Evolutionary conservation across 2,888 invertebrate species (phyloP), one percentile per base, ranked within the genome.

Genomic region (Ptilodon capucinus): DNA sequence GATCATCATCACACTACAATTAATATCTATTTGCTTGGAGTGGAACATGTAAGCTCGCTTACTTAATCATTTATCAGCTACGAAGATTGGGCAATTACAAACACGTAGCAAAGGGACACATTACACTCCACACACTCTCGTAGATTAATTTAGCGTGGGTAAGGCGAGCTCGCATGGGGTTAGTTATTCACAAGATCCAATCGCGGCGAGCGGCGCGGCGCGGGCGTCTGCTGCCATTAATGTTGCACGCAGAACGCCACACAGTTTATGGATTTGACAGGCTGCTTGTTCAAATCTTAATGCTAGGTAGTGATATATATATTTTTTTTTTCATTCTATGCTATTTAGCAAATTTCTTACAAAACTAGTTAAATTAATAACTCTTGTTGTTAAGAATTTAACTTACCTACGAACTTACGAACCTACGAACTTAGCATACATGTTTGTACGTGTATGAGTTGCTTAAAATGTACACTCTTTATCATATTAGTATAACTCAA

Each of bases 161-260:
- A 64, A 60, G 70, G 57, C 60, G 55, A 41, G 47, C 57, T 60
- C 64, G 64, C 52, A 61, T 47, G 66, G 55, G 57, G 66, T 80
- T 76, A 81, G 71, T 79, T 79, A 79, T 79, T 81, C 79, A 81
- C 56, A 49, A 67, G 69, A 72, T 67, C 74, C 79, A 78, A 81
- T 80, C 74, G 77, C 69, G 66, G 52, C 51, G 66, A 65, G 68
- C 69, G 74, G 68, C 71, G 68, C 69, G 74, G 68, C 71, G 73
- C 74, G 68, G 74, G 68, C 71, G 73, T 73, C 76, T 76, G 51
- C 62, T 59, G 62, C 62, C 78, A 77, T 81, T 78, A 80, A 81
- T 76, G 70, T 79, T 82, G 79, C 81, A 81, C 54, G 60, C 65
- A 51, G 54, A 51, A 64, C 60, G 60, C 62, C 64, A 64, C 67